Conservation (phyloP, 2,888 invertebrate genomes). For the Drosophila conformis region DNA sequence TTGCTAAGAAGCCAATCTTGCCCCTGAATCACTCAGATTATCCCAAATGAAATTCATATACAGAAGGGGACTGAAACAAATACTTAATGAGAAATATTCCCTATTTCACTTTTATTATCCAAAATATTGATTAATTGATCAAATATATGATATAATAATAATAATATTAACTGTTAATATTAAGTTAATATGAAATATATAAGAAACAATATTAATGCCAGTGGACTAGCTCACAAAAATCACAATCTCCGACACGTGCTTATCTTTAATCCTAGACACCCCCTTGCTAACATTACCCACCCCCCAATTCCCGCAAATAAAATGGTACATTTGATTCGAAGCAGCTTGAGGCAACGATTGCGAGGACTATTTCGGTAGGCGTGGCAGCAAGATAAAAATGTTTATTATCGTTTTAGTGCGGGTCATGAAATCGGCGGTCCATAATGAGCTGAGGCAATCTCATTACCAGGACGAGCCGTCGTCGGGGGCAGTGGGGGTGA, state of each 20-base stretch:
- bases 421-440: conserved; percentile 58
- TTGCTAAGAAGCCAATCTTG: not conserved
- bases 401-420: conserved; percentile 62
- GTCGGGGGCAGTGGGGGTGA: not conserved
- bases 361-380: conserved; percentile 19
- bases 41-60: not conserved
- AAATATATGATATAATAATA: not conserved
- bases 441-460: conserved; percentile 73
- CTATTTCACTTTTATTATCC: not conserved
- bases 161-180: not conserved
- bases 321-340: conserved; percentile 77
- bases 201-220: not conserved
- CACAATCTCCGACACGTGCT: not conserved
- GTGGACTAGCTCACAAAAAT: not conserved
- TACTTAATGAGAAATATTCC: not conserved
- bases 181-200: not conserved
- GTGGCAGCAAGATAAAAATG: conserved; percentile 43
- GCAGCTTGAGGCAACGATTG: conserved; percentile 48
- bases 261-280: not conserved
- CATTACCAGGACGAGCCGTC: conserved; percentile 49
- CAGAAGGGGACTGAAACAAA: not conserved
- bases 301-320: conserved; percentile 34
- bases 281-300: not conserved
- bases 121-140: not conserved
- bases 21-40: not conserved